Evolutionary conservation across 2,888 invertebrate genomes (phyloP).

Genomic region (Cyclophora albipunctata): DNA sequence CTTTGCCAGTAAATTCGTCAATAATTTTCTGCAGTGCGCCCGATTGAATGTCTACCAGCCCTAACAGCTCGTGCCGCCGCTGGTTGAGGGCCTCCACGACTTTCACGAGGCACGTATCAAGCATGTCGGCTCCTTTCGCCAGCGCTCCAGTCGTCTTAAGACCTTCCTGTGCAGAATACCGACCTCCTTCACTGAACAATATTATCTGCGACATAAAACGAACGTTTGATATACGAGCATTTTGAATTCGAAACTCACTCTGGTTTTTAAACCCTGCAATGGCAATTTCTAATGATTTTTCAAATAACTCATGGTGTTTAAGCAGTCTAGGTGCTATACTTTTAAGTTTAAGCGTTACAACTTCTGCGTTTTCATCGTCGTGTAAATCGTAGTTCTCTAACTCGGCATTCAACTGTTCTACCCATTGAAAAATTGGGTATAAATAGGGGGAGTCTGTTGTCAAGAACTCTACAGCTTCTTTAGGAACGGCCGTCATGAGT

Average conservation of each 20-base stretch:
- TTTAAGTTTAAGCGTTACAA: conserved; percentile 43
- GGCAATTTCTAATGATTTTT: conserved; percentile 39
- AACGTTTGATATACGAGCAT: conserved; percentile 52
- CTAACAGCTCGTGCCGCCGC: conserved; percentile 35
- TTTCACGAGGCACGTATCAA: conserved; percentile 37
- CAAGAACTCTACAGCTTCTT: conserved; percentile 35
- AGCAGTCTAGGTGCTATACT: conserved; percentile 48
- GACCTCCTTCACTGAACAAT: conserved; percentile 48
- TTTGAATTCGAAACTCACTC: conserved; percentile 43
- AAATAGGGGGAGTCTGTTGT: conserved; percentile 36
- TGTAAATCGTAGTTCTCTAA: conserved; percentile 29
- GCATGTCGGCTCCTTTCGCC: conserved; percentile 37
- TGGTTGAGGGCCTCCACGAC: conserved; percentile 34
- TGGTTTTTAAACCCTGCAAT: conserved; percentile 30
- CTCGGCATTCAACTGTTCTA: conserved; percentile 31
- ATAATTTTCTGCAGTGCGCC: conserved; percentile 33
- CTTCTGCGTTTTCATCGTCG: conserved; percentile 33
- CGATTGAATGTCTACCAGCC: conserved; percentile 36
- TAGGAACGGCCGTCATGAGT: conserved; percentile 34
- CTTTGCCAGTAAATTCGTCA: conserved; percentile 21
- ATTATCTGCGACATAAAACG: conserved; percentile 41
- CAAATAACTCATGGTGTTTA: conserved; percentile 40
- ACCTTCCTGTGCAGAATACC: conserved; percentile 45
- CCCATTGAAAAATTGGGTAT: conserved; percentile 44
- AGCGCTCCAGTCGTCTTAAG: conserved; percentile 30